Conservation (phyloP, 2,113 vertebrate genomes). For the Ramphastos sulfuratus region DNA sequence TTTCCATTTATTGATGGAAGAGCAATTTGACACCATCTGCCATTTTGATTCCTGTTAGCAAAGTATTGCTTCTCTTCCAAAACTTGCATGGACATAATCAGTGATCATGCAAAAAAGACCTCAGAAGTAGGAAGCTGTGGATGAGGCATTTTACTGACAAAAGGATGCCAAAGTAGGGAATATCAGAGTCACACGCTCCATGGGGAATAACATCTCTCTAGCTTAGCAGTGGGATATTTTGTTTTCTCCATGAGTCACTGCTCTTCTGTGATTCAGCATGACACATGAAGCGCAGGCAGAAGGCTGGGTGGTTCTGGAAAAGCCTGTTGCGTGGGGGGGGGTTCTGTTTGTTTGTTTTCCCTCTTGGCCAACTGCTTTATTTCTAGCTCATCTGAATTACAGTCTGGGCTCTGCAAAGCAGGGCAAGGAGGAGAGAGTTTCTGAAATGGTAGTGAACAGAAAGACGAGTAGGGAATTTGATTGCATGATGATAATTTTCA, state of each 20-base stretch:
- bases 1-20: not conserved
- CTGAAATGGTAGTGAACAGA: not conserved
- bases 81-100: not conserved
- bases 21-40: not conserved
- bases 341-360: constrained; percentile 60
- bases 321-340: not conserved
- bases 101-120: not conserved
- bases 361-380: constrained; percentile 53
- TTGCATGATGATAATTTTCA: not conserved
- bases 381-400: constrained; percentile 27
- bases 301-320: not conserved
- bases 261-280: constrained; percentile 29
- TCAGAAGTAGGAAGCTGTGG: not conserved
- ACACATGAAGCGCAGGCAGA: constrained; percentile 11
- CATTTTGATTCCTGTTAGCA: not conserved
- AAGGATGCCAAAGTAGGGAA: not conserved
- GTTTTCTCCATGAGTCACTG: not conserved
- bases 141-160: not conserved
- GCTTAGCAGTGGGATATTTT: not conserved
- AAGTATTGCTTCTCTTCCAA: not conserved
- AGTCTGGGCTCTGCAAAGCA: constrained; percentile 4
- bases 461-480: not conserved
- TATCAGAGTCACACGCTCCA: not conserved
- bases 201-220: not conserved
- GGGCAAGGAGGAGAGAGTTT: not conserved